Evolutionary conservation across 2,797 vertebrate species (phyloP).

Genomic region (Coregonus sp.): DNA sequence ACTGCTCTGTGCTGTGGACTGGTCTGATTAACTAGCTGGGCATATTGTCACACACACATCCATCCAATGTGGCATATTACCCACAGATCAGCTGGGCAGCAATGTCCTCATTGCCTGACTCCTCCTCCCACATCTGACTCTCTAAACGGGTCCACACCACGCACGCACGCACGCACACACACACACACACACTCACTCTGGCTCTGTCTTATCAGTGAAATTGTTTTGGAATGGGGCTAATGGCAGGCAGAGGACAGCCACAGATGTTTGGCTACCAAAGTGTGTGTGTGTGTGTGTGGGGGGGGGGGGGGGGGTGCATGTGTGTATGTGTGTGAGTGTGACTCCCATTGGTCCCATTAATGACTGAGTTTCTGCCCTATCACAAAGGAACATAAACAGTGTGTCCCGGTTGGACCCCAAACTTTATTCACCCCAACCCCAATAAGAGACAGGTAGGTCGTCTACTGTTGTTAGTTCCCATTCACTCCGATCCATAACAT

Average conservation of each 20-base stretch:
- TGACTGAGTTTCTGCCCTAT: constrained; percentile 47
- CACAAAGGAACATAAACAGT: constrained; percentile 36
- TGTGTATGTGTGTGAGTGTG: not conserved
- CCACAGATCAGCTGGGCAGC: not conserved
- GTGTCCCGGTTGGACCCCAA: not conserved
- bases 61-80: not conserved
- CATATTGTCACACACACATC: not conserved
- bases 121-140: not conserved
- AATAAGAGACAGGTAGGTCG: not conserved
- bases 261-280: constrained; percentile 71
- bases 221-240: constrained; percentile 76
- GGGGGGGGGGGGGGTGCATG: not conserved
- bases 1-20: no score
- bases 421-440: constrained; percentile 11
- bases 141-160: not conserved
- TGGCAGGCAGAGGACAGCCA: constrained; percentile 74
- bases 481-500: not conserved
- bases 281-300: constrained; percentile 18
- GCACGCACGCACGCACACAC: not conserved
- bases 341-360: constrained; percentile 56
- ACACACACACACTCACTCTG: not conserved
- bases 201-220: constrained; percentile 70
- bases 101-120: not conserved
- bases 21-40: not conserved
- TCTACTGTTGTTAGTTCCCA: not conserved